Percentiles rank a stretch among this genome's conserved stretches.
Evolutionary conservation across 2,888 invertebrate species (phyloP).

Genomic region (Mythimna albipuncta): DNA sequence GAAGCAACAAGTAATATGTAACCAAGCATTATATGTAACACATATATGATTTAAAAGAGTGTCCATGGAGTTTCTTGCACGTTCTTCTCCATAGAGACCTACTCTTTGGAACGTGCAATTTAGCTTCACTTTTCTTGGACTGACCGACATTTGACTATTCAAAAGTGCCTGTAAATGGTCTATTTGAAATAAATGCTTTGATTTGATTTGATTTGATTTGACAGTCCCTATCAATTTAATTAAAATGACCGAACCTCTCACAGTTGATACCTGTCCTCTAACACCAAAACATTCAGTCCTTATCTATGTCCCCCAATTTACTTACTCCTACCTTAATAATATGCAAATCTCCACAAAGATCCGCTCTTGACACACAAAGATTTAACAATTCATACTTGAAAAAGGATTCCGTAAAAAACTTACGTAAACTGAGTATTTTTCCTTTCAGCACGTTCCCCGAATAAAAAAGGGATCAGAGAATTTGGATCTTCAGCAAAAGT

Average conservation of each 20-base stretch:
- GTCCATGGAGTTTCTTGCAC: too few species aligned
- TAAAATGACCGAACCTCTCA: not conserved
- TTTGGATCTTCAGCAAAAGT: slow-evolving; percentile 33
- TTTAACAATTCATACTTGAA: slow-evolving; percentile 50
- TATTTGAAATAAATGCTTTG: too few species aligned
- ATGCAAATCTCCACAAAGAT: slow-evolving; percentile 45
- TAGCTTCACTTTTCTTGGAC: too few species aligned
- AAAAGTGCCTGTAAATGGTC: too few species aligned
- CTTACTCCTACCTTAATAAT: slow-evolving; percentile 31
- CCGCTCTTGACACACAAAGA: slow-evolving; percentile 38
- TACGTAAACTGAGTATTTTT: slow-evolving; percentile 31
- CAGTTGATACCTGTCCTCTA: not conserved
- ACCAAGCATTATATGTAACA: too few species aligned
- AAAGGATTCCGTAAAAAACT: slow-evolving; percentile 31
- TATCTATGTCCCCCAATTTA: slow-evolving; percentile 27
- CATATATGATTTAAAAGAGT: too few species aligned
- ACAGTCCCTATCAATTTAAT: not conserved
- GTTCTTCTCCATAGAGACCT: too few species aligned
- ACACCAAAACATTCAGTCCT: not conserved
- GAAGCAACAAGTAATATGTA: too few species aligned
- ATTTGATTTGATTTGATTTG: too few species aligned
- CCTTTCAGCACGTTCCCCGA: slow-evolving; percentile 26
- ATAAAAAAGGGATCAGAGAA: slow-evolving; percentile 43
- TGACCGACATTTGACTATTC: too few species aligned
- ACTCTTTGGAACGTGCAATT: too few species aligned